Conservation (phyloP, 2,797 vertebrate species). For the Danio albolineatus region DNA sequence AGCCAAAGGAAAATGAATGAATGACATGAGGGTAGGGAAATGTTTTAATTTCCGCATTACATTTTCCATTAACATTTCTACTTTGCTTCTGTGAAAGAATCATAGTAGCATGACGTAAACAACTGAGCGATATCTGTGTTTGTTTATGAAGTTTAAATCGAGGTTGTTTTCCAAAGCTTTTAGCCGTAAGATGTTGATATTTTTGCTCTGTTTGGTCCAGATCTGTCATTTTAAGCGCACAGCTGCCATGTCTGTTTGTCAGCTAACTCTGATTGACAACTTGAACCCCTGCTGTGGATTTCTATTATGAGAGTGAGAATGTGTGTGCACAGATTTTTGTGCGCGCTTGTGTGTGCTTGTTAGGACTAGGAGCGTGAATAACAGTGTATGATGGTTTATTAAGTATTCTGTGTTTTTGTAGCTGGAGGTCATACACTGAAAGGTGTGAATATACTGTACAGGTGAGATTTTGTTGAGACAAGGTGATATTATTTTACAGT, state of each 20-base stretch:
- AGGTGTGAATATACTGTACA: background rate
- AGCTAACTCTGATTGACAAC: conserved; percentile 32
- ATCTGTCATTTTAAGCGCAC: conserved; percentile 44
- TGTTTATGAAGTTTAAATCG: conserved; percentile 13
- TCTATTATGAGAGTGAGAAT: background rate
- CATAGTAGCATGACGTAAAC: background rate
- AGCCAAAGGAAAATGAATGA: too few species aligned
- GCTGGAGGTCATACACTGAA: background rate
- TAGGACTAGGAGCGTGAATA: background rate
- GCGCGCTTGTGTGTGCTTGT: background rate
- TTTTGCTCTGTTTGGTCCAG: conserved; percentile 29
- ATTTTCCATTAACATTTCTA: background rate
- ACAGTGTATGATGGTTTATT: background rate
- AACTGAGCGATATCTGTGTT: conserved; percentile 12
- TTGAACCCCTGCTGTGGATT: conserved; percentile 21
- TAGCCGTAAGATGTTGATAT: conserved; percentile 30
- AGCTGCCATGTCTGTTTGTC: conserved; percentile 33
- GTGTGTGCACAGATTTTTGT: background rate
- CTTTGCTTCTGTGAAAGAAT: background rate
- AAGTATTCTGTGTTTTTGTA: background rate
- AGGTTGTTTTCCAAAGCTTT: conserved; percentile 37
- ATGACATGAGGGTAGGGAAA: background rate
- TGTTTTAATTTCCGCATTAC: background rate
- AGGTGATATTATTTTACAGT: background rate
- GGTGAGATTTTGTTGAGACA: background rate